Conservation (phyloP, 1,140 invertebrate species). For the Papilio dardanus region DNA sequence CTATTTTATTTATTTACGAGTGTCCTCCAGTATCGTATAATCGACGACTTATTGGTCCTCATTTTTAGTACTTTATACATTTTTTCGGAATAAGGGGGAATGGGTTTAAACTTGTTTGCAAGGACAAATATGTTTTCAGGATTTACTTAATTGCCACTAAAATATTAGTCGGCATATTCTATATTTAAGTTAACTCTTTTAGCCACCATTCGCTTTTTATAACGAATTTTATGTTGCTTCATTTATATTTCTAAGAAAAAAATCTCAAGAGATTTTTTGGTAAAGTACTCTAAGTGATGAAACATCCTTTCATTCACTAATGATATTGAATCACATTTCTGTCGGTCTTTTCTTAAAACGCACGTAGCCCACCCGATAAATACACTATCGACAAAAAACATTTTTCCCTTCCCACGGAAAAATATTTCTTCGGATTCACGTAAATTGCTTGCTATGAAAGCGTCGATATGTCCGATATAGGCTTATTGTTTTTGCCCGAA, state of each 20-base stretch:
- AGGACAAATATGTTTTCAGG: neutral
- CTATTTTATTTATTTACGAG: too few relatives aligned
- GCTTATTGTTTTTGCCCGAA: conserved; percentile 53
- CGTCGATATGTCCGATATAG: conserved; percentile 51
- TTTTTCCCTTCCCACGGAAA: conserved; percentile 34
- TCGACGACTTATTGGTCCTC: too few relatives aligned
- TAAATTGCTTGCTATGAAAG: conserved; percentile 53
- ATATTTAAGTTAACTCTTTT: conserved; percentile 14
- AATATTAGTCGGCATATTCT: neutral
- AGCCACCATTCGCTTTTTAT: neutral
- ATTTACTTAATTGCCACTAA: neutral
- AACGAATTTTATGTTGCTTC: conserved; percentile 26
- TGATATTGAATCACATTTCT: conserved; percentile 38
- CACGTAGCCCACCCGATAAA: conserved; percentile 32
- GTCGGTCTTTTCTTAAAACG: conserved; percentile 30
- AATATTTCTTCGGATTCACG: conserved; percentile 44
- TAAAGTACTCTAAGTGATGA: conserved; percentile 35
- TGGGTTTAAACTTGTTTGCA: too few relatives aligned
- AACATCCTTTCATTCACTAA: conserved; percentile 37
- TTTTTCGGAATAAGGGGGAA: too few relatives aligned
- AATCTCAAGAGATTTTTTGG: conserved; percentile 10
- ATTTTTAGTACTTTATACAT: too few relatives aligned
- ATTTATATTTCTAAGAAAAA: conserved; percentile 26
- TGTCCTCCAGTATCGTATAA: too few relatives aligned
- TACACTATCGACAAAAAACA: conserved; percentile 35